These are phyloP conservation scores for Pharmacophagus antenor DNA, from an alignment of 2,888 invertebrate genomes.

Conservation along the genomic window DNA sequence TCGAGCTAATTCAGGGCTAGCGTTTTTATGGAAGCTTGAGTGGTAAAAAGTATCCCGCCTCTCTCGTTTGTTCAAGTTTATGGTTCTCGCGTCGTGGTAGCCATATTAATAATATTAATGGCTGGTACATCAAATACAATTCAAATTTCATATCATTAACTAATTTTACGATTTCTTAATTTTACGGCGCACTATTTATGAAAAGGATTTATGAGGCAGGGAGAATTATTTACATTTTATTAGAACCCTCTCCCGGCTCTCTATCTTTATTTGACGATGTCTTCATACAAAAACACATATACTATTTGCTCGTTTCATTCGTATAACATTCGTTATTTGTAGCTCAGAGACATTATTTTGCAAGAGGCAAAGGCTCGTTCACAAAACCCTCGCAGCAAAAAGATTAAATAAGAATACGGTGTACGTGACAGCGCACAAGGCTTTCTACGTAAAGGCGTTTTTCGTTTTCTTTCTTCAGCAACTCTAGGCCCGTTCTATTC, in stretches of 20 bases:
- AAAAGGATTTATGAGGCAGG: constrained; percentile 16
- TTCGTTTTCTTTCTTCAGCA: constrained; percentile 67
- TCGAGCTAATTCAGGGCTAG: constrained; percentile 80
- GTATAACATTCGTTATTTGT: constrained; percentile 39
- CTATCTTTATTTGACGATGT: constrained; percentile 3
- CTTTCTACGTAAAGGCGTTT: constrained; percentile 68
- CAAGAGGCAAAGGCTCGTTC: constrained; percentile 48
- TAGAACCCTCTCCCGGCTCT: neutral
- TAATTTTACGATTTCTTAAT: constrained; percentile 60
- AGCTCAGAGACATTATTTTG: constrained; percentile 42
- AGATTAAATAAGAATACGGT: constrained; percentile 72
- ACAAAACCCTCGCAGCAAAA: constrained; percentile 61
- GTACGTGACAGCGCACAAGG: constrained; percentile 74
- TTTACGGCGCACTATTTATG: constrained; percentile 41
- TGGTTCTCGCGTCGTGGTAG: constrained; percentile 67
- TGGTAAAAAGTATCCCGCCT: constrained; percentile 81
- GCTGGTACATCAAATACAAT: constrained; percentile 66
- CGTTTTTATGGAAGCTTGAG: constrained; percentile 76
- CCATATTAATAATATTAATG: constrained; percentile 78
- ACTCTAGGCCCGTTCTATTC: constrained; percentile 66
- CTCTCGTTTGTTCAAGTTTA: constrained; percentile 79
- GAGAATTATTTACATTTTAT: constrained; percentile 3
- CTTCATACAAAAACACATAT: constrained; percentile 9
- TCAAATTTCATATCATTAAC: constrained; percentile 53
- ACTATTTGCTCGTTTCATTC: constrained; percentile 28